These are phyloP conservation scores for Sebastes steindachneri DNA, from an alignment of 2,797 vertebrate genomes.

Conservation along the genomic window DNA sequence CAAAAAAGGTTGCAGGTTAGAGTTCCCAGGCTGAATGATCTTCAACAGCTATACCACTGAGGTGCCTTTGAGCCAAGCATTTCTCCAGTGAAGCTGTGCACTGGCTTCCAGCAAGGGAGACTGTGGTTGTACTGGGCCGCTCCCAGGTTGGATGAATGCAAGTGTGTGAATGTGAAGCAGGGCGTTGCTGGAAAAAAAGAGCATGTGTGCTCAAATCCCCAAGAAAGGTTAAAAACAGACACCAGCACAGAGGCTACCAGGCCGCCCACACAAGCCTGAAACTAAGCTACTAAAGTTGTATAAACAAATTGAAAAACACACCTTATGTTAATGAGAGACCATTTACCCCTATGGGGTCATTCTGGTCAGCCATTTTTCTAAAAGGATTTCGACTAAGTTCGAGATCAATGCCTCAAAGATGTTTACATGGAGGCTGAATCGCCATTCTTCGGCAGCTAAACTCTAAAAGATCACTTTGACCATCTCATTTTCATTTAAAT, in stretches of 20 bases:
- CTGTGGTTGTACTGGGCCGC: conserved; percentile 43
- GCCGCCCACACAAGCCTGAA: conserved; percentile 8
- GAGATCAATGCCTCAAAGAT: conserved; percentile 50
- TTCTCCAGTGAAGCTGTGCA: conserved; percentile 27
- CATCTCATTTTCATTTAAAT: conserved; percentile 83
- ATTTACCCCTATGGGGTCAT: conserved; percentile 38
- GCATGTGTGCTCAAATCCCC: conserved; percentile 21
- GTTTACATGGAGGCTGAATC: conserved; percentile 39
- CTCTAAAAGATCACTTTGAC: conserved; percentile 76
- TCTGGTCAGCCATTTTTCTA: conserved; percentile 52
- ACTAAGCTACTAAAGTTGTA: conserved; percentile 34
- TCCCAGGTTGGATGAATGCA: conserved; percentile 42
- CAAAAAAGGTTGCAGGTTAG: conserved; percentile 48
- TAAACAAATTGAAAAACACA: conserved; percentile 58
- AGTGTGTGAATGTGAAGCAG: conserved; percentile 36
- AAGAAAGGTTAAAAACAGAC: conserved; percentile 48
- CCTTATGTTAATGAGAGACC: conserved; percentile 47
- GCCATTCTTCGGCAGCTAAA: conserved; percentile 61
- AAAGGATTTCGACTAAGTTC: conserved; percentile 40
- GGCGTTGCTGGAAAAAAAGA: conserved; percentile 43
- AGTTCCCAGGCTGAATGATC: conserved; percentile 18
- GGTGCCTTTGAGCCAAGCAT: conserved; percentile 39
- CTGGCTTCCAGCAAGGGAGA: conserved; percentile 19
- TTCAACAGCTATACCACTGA: background rate
- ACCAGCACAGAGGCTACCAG: conserved; percentile 22